Percentiles rank a stretch among this genome's conserved stretches.
Conservation (phyloP, 2,888 invertebrate genomes). For the Phaedon cochleariae region DNA sequence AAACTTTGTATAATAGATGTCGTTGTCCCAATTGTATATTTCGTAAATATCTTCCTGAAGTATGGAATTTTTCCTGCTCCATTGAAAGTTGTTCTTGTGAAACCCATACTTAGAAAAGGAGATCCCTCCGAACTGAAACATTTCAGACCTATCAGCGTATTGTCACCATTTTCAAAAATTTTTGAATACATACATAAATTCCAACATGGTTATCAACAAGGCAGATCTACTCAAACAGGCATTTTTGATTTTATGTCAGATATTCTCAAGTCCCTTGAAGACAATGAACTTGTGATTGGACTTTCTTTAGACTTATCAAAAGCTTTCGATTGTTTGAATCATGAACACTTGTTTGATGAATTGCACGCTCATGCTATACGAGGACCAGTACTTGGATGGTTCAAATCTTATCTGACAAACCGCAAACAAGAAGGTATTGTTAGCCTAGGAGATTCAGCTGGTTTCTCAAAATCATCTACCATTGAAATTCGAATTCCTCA, state of each 20-base stretch:
- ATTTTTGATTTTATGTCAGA: neutral
- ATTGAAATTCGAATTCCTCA: too few relatives aligned
- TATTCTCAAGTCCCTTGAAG: neutral
- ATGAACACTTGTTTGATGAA: too few relatives aligned
- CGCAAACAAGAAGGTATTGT: too few relatives aligned
- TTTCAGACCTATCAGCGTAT: neutral
- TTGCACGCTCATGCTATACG: too few relatives aligned
- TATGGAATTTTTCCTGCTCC: neutral
- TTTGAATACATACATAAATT: neutral
- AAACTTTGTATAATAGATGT: neutral
- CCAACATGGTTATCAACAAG: constrained; percentile 6
- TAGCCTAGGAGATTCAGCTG: too few relatives aligned
- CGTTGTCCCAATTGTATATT: neutral
- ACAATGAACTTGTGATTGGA: constrained; percentile 3
- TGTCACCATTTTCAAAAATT: neutral
- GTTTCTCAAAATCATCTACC: too few relatives aligned
- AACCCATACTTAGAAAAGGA: neutral
- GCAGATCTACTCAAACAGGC: neutral
- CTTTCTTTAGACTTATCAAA: constrained; percentile 8
- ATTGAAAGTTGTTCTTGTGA: neutral
- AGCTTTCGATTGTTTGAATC: constrained; percentile 11
- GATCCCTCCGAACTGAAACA: neutral
- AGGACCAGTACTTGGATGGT: too few relatives aligned
- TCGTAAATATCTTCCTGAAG: neutral
- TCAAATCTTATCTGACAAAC: too few relatives aligned